Percentiles rank a stretch among this genome's conserved stretches.
These are phyloP conservation scores for Botrylloides violaceus DNA, from an alignment of 23 tunicate genomes.

Conservation along the genomic window DNA sequence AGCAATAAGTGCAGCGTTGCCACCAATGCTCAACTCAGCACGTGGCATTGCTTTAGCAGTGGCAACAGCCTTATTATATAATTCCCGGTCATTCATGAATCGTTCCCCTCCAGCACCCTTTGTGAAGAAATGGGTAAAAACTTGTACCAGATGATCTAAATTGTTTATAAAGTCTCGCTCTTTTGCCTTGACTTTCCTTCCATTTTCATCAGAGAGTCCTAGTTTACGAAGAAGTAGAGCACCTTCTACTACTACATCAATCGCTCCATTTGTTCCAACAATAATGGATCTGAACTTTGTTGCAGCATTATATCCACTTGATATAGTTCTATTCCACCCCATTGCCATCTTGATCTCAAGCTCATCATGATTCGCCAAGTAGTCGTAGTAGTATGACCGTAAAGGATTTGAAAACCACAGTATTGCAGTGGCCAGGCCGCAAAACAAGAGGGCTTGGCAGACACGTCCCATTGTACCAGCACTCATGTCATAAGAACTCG, in stretches of 20 bases:
- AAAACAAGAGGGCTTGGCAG: conserved; percentile 7
- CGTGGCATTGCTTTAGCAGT: conserved; percentile 27
- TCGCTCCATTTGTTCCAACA: conserved; percentile 66
- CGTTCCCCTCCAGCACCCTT: conserved; percentile 92
- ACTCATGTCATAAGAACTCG: too few relatives aligned
- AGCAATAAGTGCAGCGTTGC: conserved; percentile 95
- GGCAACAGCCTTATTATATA: conserved; percentile 40
- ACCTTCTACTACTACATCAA: conserved; percentile 76
- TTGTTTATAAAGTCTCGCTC: conserved; percentile 35
- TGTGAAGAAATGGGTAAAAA: conserved; percentile 48
- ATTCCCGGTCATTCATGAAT: conserved; percentile 38
- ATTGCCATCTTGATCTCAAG: conserved; percentile 1
- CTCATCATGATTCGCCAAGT: conserved; percentile 11
- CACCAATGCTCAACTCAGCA: conserved; percentile 76
- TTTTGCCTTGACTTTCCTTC: conserved; percentile 2
- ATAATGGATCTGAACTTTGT: background rate
- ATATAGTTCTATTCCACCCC: conserved; percentile 10
- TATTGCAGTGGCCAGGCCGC: conserved; percentile 8
- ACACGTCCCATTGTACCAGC: too few relatives aligned
- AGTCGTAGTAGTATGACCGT: background rate
- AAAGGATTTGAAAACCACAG: conserved; percentile 6
- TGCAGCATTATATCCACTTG: background rate
- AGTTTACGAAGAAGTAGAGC: conserved; percentile 30
- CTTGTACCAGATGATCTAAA: conserved; percentile 44
- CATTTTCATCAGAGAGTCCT: conserved; percentile 27